Conservation (phyloP, 2,888 invertebrate genomes). For the Lochmaea crataegi region DNA sequence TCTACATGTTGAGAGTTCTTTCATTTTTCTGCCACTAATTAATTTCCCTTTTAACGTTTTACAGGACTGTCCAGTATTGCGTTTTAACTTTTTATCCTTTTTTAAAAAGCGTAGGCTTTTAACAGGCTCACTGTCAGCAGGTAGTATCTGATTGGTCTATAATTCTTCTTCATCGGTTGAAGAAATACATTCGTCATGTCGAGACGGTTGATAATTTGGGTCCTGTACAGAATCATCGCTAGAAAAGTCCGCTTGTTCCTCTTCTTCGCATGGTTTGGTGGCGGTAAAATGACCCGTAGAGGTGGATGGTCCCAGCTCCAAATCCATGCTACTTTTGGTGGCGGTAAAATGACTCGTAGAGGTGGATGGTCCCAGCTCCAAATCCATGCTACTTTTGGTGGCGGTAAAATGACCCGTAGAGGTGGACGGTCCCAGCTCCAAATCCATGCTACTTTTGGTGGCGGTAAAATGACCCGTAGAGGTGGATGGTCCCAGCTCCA, state of each 20-base stretch:
- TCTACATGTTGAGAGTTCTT: slow-evolving; percentile 28
- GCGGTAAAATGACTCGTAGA: too few relatives aligned
- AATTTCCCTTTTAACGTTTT: slow-evolving; percentile 26
- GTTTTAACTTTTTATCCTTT: slow-evolving; percentile 1
- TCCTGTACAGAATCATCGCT: neutral
- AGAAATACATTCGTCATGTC: neutral
- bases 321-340: too few relatives aligned
- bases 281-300: neutral
- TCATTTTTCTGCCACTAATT: slow-evolving; percentile 22
- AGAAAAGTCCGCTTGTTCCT: slow-evolving; percentile 1
- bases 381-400: too few relatives aligned
- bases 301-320: too few relatives aligned
- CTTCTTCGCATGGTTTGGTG: neutral
- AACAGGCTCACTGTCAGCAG: neutral
- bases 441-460: too few relatives aligned
- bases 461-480: too few relatives aligned
- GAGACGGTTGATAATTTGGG: neutral
- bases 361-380: too few relatives aligned
- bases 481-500: too few relatives aligned
- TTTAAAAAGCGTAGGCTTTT: neutral
- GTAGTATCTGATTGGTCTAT: neutral
- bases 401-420: too few relatives aligned
- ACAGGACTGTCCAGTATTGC: slow-evolving; percentile 9
- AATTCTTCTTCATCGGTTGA: neutral
- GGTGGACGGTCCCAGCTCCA: too few relatives aligned